These are phyloP conservation scores for Drosophila hydei DNA, from an alignment of 1,140 invertebrate genomes.

Conservation along the genomic window DNA sequence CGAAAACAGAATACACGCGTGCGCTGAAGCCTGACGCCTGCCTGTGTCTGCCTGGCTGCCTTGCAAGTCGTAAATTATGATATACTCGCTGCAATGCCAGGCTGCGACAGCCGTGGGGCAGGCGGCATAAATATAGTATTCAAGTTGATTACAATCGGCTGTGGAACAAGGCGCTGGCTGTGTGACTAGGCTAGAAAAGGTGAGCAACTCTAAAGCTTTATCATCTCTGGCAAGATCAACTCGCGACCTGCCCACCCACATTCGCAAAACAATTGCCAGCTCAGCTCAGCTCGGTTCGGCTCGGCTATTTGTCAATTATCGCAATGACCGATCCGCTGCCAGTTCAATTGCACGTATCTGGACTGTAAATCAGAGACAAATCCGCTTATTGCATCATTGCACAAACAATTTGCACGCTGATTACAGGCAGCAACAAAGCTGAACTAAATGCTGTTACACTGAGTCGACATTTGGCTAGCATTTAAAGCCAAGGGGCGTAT, in stretches of 20 bases:
- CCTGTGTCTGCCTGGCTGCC: constrained; percentile 11
- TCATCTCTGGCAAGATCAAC: constrained; percentile 45
- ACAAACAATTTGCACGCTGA: constrained; percentile 53
- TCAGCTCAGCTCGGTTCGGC: constrained; percentile 20
- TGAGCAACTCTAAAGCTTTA: constrained; percentile 34
- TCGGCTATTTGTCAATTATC: constrained; percentile 58
- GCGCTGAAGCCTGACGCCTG: constrained; percentile 58
- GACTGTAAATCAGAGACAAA: constrained; percentile 63
- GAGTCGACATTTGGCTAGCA: constrained; percentile 53
- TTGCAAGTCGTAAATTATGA: constrained; percentile 72
- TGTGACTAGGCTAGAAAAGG: constrained; percentile 11
- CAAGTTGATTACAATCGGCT: constrained; percentile 67
- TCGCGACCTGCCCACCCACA: constrained; percentile 52
- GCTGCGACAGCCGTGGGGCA: constrained; percentile 8
- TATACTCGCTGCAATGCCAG: constrained; percentile 58
- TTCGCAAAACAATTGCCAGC: constrained; percentile 17
- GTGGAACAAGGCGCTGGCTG: constrained; percentile 31
- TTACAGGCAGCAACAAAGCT: constrained; percentile 21
- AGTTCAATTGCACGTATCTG: constrained; percentile 62
- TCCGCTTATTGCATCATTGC: constrained; percentile 61
- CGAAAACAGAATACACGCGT: constrained; percentile 77
- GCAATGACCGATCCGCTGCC: constrained; percentile 53
- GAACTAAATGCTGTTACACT: constrained; percentile 41
- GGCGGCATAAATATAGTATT: constrained; percentile 64
- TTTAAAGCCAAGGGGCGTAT: constrained; percentile 56